These are phyloP conservation scores for Odontophorus gujanensis DNA, from an alignment of 2,113 vertebrate genomes.

Conservation along the genomic window DNA sequence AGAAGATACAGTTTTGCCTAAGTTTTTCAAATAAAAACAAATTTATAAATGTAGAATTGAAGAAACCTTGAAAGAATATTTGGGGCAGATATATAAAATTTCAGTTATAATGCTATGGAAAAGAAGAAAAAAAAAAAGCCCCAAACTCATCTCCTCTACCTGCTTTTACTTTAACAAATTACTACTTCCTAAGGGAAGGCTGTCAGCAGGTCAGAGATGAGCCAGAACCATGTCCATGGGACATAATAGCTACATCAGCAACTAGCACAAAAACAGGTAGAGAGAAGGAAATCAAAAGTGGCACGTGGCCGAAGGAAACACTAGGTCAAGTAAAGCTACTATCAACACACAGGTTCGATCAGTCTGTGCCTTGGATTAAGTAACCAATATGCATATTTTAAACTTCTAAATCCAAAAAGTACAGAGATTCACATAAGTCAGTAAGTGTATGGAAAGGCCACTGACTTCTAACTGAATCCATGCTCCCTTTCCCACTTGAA, in stretches of 20 bases:
- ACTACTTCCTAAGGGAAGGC: neutral
- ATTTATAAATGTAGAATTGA: neutral
- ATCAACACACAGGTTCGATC: neutral
- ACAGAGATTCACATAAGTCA: rapidly evolving
- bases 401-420: neutral
- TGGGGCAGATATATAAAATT: neutral
- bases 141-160: neutral
- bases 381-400: neutral
- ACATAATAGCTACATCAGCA: neutral
- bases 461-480: neutral
- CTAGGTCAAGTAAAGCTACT: neutral
- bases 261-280: neutral
- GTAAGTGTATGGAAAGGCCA: neutral
- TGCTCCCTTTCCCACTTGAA: neutral
- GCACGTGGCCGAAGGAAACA: neutral
- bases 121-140: rapidly evolving
- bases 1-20: neutral
- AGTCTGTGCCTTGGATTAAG: neutral
- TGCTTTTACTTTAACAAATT: neutral
- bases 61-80: neutral
- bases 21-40: neutral
- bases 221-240: neutral
- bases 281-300: neutral
- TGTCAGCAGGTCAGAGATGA: neutral
- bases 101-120: neutral